phyloP scores from a whole-genome alignment of 2,888 invertebrate genomes.

The Amiota communis region DNA sequence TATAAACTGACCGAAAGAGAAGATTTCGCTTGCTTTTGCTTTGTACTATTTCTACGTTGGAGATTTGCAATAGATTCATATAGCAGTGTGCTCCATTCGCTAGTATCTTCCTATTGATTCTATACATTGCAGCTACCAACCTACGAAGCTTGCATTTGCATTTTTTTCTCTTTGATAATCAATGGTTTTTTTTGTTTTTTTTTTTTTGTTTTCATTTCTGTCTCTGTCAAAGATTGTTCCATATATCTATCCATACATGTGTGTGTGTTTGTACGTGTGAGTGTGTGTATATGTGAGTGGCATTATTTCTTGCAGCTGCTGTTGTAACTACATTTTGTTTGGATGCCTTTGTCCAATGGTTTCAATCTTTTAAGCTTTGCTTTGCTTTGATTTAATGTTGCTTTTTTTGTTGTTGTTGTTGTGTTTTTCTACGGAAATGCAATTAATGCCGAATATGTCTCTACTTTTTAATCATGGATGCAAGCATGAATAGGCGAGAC shows the following conservation, averaged over 20 bases:
- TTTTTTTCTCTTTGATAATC: background rate
- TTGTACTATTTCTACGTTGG: slow-evolving; percentile 14
- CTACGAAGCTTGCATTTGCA: background rate
- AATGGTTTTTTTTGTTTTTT: background rate
- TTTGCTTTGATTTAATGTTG: background rate
- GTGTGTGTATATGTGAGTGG: background rate
- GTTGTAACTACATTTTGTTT: background rate
- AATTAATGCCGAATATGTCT: background rate
- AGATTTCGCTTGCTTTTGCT: background rate
- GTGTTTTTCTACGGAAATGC: slow-evolving; percentile 20
- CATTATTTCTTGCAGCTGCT: background rate
- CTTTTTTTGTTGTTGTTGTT: no score
- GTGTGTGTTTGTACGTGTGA: background rate
- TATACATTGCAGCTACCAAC: background rate
- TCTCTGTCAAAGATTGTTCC: background rate
- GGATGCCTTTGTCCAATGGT: background rate
- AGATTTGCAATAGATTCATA: slow-evolving; percentile 22
- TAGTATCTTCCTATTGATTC: background rate
- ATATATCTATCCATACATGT: background rate
- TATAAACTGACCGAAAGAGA: background rate
- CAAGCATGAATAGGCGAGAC: background rate
- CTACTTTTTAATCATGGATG: no score
- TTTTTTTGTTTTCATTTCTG: slow-evolving; percentile 4
- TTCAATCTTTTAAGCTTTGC: slow-evolving; percentile 9
- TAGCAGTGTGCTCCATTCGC: no score